Percentiles rank a stretch among this genome's conserved stretches.
Evolutionary conservation across 1,140 invertebrate species (phyloP).

Genomic region (Dreissena rostriformis): DNA sequence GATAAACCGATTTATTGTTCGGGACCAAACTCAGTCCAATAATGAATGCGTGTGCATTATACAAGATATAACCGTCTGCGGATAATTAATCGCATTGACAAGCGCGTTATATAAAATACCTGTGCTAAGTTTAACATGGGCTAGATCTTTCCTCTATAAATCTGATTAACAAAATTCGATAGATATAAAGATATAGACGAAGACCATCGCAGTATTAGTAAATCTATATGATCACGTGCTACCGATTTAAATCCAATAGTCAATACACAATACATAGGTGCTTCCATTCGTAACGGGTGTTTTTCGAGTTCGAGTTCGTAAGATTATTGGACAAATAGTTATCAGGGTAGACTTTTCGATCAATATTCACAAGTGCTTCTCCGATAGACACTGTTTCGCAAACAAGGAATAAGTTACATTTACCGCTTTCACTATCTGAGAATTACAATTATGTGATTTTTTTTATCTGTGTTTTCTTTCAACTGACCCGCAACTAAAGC

Average conservation of each 20-base stretch:
- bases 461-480: neutral
- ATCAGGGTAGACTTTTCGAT: conserved; percentile 46
- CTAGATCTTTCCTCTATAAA: too few species aligned
- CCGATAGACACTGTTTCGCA: conserved; percentile 6
- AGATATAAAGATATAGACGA: neutral
- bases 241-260: neutral
- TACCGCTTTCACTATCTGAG: conserved; percentile 1
- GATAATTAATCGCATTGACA: too few species aligned
- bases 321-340: conserved; percentile 17
- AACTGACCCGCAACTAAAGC: conserved; percentile 31
- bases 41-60: too few species aligned
- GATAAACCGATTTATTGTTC: too few species aligned
- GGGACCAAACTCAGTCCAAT: too few species aligned
- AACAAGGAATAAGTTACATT: conserved; percentile 16
- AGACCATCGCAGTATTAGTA: neutral
- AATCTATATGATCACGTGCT: conserved; percentile 2
- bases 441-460: conserved; percentile 33
- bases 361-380: conserved; percentile 36
- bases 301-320: conserved; percentile 14
- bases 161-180: neutral
- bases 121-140: too few species aligned
- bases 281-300: conserved; percentile 31
- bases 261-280: conserved; percentile 19
- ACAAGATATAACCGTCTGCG: too few species aligned
- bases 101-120: too few species aligned